Conservation (phyloP, 1,140 invertebrate genomes). For the Drosophila erecta region DNA sequence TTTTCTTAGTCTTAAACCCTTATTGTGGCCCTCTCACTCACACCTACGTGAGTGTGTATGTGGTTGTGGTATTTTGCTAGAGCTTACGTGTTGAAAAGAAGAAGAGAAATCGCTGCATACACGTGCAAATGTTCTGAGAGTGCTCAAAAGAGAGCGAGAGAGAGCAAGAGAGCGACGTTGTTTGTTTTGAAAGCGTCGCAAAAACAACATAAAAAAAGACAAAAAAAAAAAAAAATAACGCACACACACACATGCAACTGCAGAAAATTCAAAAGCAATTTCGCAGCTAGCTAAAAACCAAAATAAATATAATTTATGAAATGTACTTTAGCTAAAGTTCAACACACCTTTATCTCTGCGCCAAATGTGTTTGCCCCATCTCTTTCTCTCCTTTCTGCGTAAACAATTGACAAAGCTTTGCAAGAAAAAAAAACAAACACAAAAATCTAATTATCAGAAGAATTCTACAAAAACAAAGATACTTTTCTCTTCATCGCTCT, state of each 20-base stretch:
- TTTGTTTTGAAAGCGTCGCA: conserved; percentile 45
- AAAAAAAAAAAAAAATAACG: conserved; percentile 15
- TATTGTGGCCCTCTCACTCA: conserved; percentile 7
- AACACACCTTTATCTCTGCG: conserved; percentile 71
- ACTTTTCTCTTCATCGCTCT: background rate
- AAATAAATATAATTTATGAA: conserved; percentile 48
- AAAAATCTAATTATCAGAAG: conserved; percentile 51
- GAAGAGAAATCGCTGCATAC: conserved; percentile 28
- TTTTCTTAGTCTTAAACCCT: conserved; percentile 12
- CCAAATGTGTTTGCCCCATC: conserved; percentile 11
- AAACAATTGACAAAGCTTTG: conserved; percentile 64
- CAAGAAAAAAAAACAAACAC: conserved; percentile 43
- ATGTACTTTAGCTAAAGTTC: conserved; percentile 65
- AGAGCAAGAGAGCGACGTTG: conserved; percentile 16
- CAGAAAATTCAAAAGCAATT: conserved; percentile 9
- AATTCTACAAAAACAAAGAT: conserved; percentile 30
- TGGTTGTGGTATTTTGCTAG: conserved; percentile 1
- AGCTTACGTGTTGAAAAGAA: conserved; percentile 37
- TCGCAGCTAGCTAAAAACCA: conserved; percentile 22
- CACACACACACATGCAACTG: background rate
- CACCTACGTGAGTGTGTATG: background rate
- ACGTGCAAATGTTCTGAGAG: conserved; percentile 35
- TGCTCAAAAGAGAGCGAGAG: background rate
- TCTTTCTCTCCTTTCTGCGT: conserved; percentile 48
- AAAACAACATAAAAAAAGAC: conserved; percentile 10